Evolutionary conservation across 2,113 vertebrate genomes (phyloP).

Genomic region (Otis tarda): DNA sequence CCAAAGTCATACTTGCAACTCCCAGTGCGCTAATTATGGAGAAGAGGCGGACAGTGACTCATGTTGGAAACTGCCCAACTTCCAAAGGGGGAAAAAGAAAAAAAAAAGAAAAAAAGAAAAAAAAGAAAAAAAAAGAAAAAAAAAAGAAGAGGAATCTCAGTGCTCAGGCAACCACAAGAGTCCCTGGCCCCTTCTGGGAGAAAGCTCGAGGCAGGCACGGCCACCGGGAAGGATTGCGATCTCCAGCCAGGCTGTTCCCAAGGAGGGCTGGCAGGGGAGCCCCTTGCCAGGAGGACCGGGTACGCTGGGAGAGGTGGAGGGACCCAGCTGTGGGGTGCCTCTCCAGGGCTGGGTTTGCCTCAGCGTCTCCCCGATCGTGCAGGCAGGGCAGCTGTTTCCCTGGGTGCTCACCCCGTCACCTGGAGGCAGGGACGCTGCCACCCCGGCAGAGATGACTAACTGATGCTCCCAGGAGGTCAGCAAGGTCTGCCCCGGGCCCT

Average conservation of each 20-base stretch:
- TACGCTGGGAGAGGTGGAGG: neutral
- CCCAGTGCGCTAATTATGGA: neutral
- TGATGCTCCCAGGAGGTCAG: too few species aligned
- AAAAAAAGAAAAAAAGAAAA: neutral
- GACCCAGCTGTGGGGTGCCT: neutral
- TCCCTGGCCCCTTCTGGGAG: neutral
- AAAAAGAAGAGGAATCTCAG: neutral
- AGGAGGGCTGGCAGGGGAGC: neutral
- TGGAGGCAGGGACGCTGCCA: neutral
- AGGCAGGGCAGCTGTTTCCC: neutral
- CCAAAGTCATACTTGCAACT: constrained; percentile 44
- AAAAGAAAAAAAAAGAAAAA: too few species aligned
- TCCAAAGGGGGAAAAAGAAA: neutral
- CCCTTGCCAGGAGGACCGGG: neutral
- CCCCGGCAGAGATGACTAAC: neutral
- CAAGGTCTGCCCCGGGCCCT: neutral
- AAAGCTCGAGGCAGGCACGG: neutral
- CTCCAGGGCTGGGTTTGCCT: neutral
- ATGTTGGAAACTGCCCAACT: constrained; percentile 60
- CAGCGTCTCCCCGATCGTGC: neutral
- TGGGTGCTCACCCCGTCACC: neutral
- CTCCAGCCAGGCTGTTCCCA: neutral
- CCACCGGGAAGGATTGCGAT: accelerated
- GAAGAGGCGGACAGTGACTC: constrained; percentile 73
- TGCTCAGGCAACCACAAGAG: neutral